Evolutionary conservation across 53 echinoderm and acorn worm genomes (phyloP).

Genomic region (Antedon mediterranea): DNA sequence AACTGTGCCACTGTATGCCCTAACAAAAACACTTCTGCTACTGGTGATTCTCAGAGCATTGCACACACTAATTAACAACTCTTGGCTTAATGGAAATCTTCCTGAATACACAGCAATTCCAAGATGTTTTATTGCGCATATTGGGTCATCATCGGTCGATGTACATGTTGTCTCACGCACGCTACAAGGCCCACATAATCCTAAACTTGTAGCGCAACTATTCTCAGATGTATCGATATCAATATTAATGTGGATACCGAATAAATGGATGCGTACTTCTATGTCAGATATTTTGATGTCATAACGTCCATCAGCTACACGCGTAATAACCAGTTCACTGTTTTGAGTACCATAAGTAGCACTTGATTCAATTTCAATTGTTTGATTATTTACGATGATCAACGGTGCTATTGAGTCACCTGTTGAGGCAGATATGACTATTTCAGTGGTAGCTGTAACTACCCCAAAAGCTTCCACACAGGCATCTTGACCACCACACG

Average conservation of each 20-base stretch:
- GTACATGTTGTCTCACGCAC: conserved; percentile 23
- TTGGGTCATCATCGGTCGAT: conserved; percentile 26
- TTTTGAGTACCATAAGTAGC: conserved; percentile 19
- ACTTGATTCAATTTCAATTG: conserved; percentile 17
- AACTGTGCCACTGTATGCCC: conserved; percentile 11
- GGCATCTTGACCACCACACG: conserved; percentile 39
- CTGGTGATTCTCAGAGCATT: conserved; percentile 16
- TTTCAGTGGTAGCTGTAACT: conserved; percentile 6
- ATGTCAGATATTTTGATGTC: conserved; percentile 50
- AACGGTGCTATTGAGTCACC: conserved; percentile 24
- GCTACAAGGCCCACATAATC: conserved; percentile 66
- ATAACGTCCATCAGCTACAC: conserved; percentile 35
- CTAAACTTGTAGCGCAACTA: conserved; percentile 20
- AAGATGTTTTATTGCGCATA: conserved; percentile 41
- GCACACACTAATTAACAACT: conserved; percentile 30
- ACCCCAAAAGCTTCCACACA: conserved; percentile 56
- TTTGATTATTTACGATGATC: conserved; percentile 36
- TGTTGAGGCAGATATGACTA: conserved; percentile 46
- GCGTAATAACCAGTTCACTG: conserved; percentile 5
- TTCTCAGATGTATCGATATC: conserved; percentile 26
- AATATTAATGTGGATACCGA: conserved; percentile 53
- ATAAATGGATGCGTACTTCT: conserved; percentile 25
- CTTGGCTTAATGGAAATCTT: conserved; percentile 30
- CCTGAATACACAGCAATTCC: conserved; percentile 41
- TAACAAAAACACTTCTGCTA: conserved; percentile 34